A percentile compares a stretch with the other conserved stretches of the same genome.
Conservation (phyloP, 2,888 invertebrate species). For the Dolichomitus sp. region DNA sequence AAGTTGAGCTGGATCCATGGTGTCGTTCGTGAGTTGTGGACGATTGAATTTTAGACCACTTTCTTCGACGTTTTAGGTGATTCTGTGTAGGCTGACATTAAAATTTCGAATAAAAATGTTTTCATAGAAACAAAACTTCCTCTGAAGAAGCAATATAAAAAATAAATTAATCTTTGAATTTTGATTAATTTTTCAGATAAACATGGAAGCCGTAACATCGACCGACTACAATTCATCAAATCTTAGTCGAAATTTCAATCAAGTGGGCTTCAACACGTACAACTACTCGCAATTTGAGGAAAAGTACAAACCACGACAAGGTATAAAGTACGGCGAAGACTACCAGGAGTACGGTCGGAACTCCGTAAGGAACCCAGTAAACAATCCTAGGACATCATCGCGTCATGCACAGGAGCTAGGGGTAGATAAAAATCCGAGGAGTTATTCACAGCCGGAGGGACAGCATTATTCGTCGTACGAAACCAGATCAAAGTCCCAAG, state of each 20-base stretch:
- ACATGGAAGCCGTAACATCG: constrained; percentile 87
- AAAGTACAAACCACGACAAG: constrained; percentile 79
- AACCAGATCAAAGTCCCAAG: constrained; percentile 81
- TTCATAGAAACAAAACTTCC: too few species aligned
- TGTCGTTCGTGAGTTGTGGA: too few species aligned
- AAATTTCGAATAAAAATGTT: too few species aligned
- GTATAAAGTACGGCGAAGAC: constrained; percentile 79
- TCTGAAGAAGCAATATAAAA: too few species aligned
- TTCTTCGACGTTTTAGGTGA: too few species aligned
- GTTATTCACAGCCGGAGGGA: constrained; percentile 82
- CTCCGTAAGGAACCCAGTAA: constrained; percentile 71
- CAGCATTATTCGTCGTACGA: constrained; percentile 79
- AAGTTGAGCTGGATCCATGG: too few species aligned
- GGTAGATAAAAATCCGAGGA: constrained; percentile 77
- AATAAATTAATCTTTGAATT: constrained; percentile 6
- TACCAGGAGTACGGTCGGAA: constrained; percentile 78
- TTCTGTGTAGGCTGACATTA: too few species aligned
- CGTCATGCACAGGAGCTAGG: constrained; percentile 72
- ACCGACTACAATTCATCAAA: constrained; percentile 86
- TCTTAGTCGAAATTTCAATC: constrained; percentile 81
- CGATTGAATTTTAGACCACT: too few species aligned
- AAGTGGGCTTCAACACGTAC: constrained; percentile 81
- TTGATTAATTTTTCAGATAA: constrained; percentile 85
- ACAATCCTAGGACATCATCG: constrained; percentile 68
- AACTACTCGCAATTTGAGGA: constrained; percentile 83